Base-by-base conservation (phyloP, 2,113 vertebrate species). In the Triplophysa siluroides region DNA sequence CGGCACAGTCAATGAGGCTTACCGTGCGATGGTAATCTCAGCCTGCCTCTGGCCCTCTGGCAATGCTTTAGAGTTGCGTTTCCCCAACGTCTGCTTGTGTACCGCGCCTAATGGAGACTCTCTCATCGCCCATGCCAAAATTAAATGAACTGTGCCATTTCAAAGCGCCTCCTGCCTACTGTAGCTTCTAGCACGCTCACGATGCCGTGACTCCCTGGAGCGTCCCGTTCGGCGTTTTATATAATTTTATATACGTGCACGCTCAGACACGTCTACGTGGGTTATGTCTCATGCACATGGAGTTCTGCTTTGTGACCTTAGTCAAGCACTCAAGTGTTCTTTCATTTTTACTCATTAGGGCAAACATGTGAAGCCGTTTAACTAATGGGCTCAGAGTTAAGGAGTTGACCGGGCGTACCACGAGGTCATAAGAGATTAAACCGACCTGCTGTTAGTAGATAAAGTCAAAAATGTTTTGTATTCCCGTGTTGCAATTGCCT, bases 121-220 rank as follows among this genome's bases (percentile, higher is more conserved):
- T 83, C 82, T 80, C 79, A 80, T 83, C 77, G 79, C 77, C 78
- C 71, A 65, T 72, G 76, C 69, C 54, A 60, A 83, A 85, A 85
- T 83, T 66, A 82, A 88, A 86, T 83, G 79, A 85, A 83, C 81
- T 85, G 85, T 76, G 80, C 69, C 68, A 66, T 82, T 79, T 80
- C 69, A 72, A 84, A 82, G 80, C 45, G 12, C 38, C 26, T 41
- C 73, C 62, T 60, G 21, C 50, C 41, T 82, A 54, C 45, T 77
- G 75, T 29, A 23, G 78, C 54, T 68, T 66, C 63, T 47, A 56
- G 45, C 43, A n/a, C 4, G 7, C 54, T 69, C 21, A 63, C 71
- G 62, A 78, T 29, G 50, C 54, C 63, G 13, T 61, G 58, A 26
- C 52, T 67, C 69, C 79, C 80, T 52, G 63, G 62, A 82, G 75